These are phyloP conservation scores for Allygus modestus DNA, from an alignment of 2,888 invertebrate species.

Conservation along the genomic window DNA sequence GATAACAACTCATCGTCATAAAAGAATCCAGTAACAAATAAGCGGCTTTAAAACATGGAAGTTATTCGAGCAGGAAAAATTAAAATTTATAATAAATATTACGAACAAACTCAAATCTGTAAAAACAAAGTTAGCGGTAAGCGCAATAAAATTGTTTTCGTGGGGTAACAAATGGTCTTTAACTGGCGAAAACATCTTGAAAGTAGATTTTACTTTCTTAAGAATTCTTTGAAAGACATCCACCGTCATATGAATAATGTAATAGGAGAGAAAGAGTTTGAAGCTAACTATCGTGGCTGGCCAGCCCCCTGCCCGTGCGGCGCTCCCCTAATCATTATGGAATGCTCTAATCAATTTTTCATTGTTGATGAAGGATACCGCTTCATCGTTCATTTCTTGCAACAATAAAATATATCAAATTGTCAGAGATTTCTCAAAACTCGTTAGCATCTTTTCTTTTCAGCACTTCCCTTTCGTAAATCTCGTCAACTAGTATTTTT, in stretches of 20 bases:
- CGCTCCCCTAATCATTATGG: conserved; percentile 31
- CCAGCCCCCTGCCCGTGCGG: neutral
- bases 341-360: conserved; percentile 42
- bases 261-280: conserved; percentile 45
- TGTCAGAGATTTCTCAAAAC: neutral
- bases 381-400: conserved; percentile 26
- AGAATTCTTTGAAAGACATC: conserved; percentile 48
- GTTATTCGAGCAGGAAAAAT: no score
- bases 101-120: no score
- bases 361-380: conserved; percentile 17
- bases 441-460: neutral
- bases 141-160: conserved; percentile 7
- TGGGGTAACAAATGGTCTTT: conserved; percentile 19
- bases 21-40: no score
- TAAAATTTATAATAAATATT: no score
- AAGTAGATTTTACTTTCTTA: conserved; percentile 44
- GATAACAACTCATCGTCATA: no score
- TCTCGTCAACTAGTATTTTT: no score
- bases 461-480: no score
- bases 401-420: conserved; percentile 35
- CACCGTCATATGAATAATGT: conserved; percentile 48
- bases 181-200: conserved; percentile 38
- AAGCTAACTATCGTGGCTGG: conserved; percentile 11
- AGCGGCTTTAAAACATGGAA: no score
- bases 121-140: neutral